Evolutionary conservation across 1,140 invertebrate species (phyloP).

Genomic region (Cydia splendana): DNA sequence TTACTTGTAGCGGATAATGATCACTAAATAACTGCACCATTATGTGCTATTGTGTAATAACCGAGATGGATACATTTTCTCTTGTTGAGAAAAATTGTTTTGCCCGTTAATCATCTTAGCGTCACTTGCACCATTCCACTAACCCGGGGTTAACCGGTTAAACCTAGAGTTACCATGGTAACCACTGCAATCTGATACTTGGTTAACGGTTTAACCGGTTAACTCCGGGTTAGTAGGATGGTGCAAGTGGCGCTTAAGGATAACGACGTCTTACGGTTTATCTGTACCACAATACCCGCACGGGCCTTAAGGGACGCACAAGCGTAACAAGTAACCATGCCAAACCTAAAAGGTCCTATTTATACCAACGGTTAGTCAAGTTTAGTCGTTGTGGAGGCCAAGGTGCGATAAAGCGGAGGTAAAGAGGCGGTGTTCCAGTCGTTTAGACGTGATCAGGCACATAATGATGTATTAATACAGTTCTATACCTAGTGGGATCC

Average conservation of each 20-base stretch:
- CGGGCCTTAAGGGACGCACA: not conserved
- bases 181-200: no score
- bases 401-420: not conserved
- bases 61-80: not conserved
- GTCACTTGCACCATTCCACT: no score
- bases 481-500: no score
- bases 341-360: not conserved
- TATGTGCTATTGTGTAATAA: not conserved
- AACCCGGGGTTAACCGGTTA: no score
- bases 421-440: not conserved
- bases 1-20: no score
- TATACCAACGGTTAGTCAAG: not conserved
- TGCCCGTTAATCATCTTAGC: not conserved
- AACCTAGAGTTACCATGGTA: no score
- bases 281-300: not conserved
- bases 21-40: no score
- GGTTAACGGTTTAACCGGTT: no score
- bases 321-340: not conserved
- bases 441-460: not conserved
- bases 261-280: not conserved
- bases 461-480: no score
- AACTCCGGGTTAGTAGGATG: no score
- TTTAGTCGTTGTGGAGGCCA: not conserved
- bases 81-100: not conserved
- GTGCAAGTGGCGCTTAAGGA: not conserved